These are phyloP conservation scores for Porites cylindrica DNA, from an alignment of 92 coral and sea anemone species.

Conservation along the genomic window DNA sequence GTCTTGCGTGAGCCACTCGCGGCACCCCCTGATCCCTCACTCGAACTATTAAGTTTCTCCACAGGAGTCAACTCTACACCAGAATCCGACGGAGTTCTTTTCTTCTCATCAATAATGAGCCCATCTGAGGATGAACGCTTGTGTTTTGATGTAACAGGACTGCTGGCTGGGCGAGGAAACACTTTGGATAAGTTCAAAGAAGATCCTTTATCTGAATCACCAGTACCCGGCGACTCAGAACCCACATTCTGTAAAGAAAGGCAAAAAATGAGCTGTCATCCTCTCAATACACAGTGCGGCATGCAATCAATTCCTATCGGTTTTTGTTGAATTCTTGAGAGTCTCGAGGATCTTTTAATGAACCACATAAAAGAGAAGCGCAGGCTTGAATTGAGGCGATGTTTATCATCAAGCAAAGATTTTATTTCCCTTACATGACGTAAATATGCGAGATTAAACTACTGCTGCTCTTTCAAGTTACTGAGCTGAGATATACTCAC, in stretches of 20 bases:
- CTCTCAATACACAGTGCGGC: too few species aligned
- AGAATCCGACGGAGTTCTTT: conserved; percentile 73
- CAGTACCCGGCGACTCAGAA: conserved; percentile 11
- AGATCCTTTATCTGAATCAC: conserved; percentile 20
- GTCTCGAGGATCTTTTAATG: too few species aligned
- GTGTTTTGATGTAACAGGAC: conserved; percentile 75
- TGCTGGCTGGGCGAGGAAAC: conserved; percentile 93
- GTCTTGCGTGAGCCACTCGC: conserved; percentile 26
- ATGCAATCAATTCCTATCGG: too few species aligned
- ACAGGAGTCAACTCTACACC: conserved; percentile 79
- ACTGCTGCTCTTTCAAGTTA: too few species aligned
- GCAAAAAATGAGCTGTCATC: too few species aligned
- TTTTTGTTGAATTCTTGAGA: too few species aligned
- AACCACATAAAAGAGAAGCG: too few species aligned
- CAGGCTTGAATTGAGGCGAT: too few species aligned
- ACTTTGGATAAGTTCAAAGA: conserved; percentile 79
- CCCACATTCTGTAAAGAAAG: conserved; percentile 2
- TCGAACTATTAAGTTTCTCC: conserved; percentile 78
- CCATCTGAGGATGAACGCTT: conserved; percentile 89
- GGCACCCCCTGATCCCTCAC: conserved; percentile 68
- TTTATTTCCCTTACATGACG: too few species aligned
- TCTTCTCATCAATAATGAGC: conserved; percentile 60
- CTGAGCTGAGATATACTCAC: too few species aligned
- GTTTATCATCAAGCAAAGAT: too few species aligned
- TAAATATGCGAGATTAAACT: too few species aligned